Base-by-base conservation (phyloP, 2,113 vertebrate genomes). In the Carassius carassius region DNA sequence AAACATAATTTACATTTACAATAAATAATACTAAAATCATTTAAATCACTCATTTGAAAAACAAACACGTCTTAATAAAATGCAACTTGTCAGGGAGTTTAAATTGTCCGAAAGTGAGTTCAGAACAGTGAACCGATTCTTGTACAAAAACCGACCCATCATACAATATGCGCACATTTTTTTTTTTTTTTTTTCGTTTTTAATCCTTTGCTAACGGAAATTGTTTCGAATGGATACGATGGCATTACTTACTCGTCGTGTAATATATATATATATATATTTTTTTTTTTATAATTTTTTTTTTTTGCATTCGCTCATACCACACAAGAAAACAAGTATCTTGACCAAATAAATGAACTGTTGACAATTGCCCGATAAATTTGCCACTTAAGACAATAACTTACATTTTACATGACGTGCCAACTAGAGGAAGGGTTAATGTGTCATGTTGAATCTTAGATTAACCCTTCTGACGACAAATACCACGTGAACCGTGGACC, bases 401-500 rank as follows among this genome's bases (percentile, higher is more conserved):
- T 25, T 47, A 10, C 10, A 12, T 12, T 12, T 47, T 12, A 12
- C 10, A 12, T 12, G 44, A 47, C 10, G 11, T 10, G 3, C 70
- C 72, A 47, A 82, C 19, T 77, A 47, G 82, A 23, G 3, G 2
- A 84, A n/a, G 51, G 67, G 47, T 17, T 19, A 74, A 23, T 7
- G 25, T 17, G 77, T 74, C 49, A 32, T 5, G n/a, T 32, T 16
- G n/a, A 29, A 49, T 63, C 65, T 13, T 32, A 14, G 23, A 79
- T 47, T 25, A 63, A 78, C 32, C 19, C 37, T 13, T 12, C 14
- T 32, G 23, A 19, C 32, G 32, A 12, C 49, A 60, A 5, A 14
- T 6, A 37, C 0, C 29, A 35, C 35, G 51, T 25, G 84, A 76
- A 75, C 69, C 23, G 21, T 23, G 65, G 81, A 88, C 87, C 86